phyloP scores from a whole-genome alignment of 1,140 invertebrate genomes.

The Dreissena polymorpha region DNA sequence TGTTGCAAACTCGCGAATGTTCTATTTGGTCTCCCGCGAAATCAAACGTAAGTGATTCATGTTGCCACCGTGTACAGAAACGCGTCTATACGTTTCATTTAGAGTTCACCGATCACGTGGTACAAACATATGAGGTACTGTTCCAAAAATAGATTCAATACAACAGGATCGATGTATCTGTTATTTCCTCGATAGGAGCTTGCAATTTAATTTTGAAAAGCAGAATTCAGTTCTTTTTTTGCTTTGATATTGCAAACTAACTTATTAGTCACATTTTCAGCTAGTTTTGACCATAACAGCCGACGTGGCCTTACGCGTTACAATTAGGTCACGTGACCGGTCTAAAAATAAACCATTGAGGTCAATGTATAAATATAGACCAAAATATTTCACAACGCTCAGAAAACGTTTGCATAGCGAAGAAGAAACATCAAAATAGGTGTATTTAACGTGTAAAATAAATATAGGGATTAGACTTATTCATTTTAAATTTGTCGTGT shows the following conservation, averaged over 20 bases:
- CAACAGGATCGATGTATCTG: too few relatives aligned
- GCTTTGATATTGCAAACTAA: background rate
- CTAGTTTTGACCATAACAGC: background rate
- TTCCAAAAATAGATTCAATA: background rate
- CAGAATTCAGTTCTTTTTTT: background rate
- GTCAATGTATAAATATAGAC: conserved; percentile 35
- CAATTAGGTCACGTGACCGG: conserved; percentile 1
- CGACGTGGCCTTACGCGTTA: conserved; percentile 20
- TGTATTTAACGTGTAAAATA: background rate
- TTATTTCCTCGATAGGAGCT: background rate
- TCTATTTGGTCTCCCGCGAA: background rate
- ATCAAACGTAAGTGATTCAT: background rate
- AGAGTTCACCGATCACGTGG: background rate
- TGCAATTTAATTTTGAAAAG: background rate
- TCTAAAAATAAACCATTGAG: conserved; percentile 7
- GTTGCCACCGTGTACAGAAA: conserved; percentile 42
- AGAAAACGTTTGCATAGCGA: conserved; percentile 28
- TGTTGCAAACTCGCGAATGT: background rate
- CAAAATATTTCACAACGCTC: conserved; percentile 42
- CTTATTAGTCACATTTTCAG: too few relatives aligned
- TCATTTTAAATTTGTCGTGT: background rate
- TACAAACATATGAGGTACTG: background rate
- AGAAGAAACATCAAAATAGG: background rate
- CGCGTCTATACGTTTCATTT: conserved; percentile 39
- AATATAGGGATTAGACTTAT: background rate